These are phyloP conservation scores for Gymnodraco acuticeps DNA, from an alignment of 2,797 vertebrate genomes.

Conservation along the genomic window DNA sequence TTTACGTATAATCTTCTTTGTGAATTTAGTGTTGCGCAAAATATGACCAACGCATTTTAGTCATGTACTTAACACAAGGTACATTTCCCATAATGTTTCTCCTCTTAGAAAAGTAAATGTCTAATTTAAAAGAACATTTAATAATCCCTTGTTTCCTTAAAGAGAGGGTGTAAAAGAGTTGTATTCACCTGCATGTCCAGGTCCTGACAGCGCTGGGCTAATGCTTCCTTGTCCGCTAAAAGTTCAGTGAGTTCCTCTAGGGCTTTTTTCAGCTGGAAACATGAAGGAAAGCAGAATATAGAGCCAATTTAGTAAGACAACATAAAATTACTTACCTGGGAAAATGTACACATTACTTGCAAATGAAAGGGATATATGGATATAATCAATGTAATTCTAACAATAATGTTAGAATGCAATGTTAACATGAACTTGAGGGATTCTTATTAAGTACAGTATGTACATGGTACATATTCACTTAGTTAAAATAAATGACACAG, in stretches of 20 bases:
- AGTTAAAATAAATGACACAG: background rate
- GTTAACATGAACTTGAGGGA: background rate
- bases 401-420: background rate
- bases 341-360: too few species aligned
- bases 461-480: background rate
- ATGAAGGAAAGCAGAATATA: slow-evolving; percentile 18
- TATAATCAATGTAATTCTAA: background rate
- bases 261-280: slow-evolving; percentile 90
- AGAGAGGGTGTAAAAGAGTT: background rate
- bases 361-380: background rate
- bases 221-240: slow-evolving; percentile 91
- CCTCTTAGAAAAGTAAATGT: too few species aligned
- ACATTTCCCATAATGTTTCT: too few species aligned
- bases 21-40: too few species aligned
- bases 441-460: background rate
- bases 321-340: background rate
- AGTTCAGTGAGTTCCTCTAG: slow-evolving; percentile 90
- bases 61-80: too few species aligned
- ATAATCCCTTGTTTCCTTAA: too few species aligned
- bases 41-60: too few species aligned
- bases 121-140: too few species aligned
- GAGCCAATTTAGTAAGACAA: background rate
- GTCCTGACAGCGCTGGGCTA: slow-evolving; percentile 94
- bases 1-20: too few species aligned
- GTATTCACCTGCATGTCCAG: slow-evolving; percentile 93